Evolutionary conservation across 2,797 vertebrate genomes (phyloP), one percentile per base, ranked within the genome.

Genomic region (Bradypodion ventrale): DNA sequence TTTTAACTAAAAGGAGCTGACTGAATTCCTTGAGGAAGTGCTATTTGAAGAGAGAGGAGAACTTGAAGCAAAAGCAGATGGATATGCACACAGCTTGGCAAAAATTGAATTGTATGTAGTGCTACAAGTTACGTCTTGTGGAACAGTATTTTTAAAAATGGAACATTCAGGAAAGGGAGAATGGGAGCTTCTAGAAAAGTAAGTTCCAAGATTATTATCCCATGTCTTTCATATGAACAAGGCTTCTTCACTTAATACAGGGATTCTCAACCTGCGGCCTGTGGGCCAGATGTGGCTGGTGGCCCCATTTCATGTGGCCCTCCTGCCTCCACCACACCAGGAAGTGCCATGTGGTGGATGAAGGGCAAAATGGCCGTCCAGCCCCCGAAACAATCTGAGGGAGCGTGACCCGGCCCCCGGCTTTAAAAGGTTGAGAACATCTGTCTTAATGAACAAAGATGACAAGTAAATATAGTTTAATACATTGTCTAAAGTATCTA

Each of bases 391-490:
- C n/a, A n/a, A n/a, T n/a, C n/a, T n/a, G n/a, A n/a, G n/a, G n/a
- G n/a, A n/a, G n/a, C n/a, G n/a, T n/a, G n/a, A n/a, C n/a, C n/a
- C n/a, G n/a, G n/a, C n/a, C n/a, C n/a, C n/a, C n/a, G n/a, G n/a
- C n/a, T n/a, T n/a, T n/a, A n/a, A n/a, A n/a, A n/a, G n/a, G n/a
- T n/a, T n/a, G n/a, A 52, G 49, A 15, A 52, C 97, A 97, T 90
- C 96, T 94, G 98, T 98, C 93, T 99, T 98, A 83, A 98, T 98
- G 91, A 99, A 99, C 77, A 99, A 95, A 1, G 98, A 99, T 1
- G 98, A 98, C 80, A 98, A 98, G 92, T 99, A 99, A 90, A 99
- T 98, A 96, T 99, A 99, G 95, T 98, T 99, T 90, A 99, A 94
- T 78, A 99, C 98, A 4, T 98, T 98, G 92, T 99, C 98, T 21